phyloP scores from a whole-genome alignment of 2,888 invertebrate genomes.

The Drepana falcataria region DNA sequence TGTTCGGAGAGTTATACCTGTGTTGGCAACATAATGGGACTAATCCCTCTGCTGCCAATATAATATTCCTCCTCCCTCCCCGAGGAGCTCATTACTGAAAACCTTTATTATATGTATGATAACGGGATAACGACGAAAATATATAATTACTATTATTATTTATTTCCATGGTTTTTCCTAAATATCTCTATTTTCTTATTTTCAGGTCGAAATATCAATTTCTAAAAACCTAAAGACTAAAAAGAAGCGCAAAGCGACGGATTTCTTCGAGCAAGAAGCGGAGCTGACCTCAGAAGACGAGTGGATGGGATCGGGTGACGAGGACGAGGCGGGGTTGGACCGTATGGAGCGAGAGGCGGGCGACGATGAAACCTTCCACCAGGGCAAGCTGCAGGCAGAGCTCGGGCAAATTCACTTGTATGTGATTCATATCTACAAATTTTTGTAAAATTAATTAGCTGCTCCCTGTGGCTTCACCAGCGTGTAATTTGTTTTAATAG shows the following conservation, averaged over 20 bases:
- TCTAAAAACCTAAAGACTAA: constrained; percentile 27
- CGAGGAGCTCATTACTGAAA: too few relatives aligned
- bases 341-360: constrained; percentile 90
- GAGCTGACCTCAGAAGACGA: constrained; percentile 93
- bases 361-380: constrained; percentile 90
- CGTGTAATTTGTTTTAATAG: too few relatives aligned
- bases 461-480: too few relatives aligned
- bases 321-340: constrained; percentile 89
- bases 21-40: too few relatives aligned
- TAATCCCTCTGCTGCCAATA: too few relatives aligned
- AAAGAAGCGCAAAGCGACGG: constrained; percentile 75
- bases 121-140: too few relatives aligned
- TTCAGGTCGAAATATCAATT: constrained; percentile 52
- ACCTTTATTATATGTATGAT: too few relatives aligned
- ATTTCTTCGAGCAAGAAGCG: constrained; percentile 94
- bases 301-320: constrained; percentile 90
- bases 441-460: too few relatives aligned
- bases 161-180: too few relatives aligned
- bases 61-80: too few relatives aligned
- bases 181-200: not conserved
- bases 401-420: constrained; percentile 92
- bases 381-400: constrained; percentile 86
- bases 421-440: constrained; percentile 33
- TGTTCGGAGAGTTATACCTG: too few relatives aligned
- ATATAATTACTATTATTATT: too few relatives aligned